Conservation (phyloP, 2,797 vertebrate species). For the Amblyraja radiata region DNA sequence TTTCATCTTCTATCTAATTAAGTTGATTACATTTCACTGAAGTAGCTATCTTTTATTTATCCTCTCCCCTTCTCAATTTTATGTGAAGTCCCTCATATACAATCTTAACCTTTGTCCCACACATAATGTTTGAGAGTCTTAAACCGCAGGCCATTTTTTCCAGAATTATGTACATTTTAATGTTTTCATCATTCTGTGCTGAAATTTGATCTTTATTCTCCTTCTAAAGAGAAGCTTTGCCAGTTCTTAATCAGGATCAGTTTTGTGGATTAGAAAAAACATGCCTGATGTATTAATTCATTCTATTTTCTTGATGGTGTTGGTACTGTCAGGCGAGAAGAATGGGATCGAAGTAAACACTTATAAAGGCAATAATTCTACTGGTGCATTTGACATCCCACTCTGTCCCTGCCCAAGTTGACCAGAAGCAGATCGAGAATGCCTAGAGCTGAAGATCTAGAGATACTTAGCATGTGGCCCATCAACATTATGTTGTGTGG, state of each 20-base stretch:
- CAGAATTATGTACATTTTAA: background rate
- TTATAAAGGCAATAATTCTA: no score
- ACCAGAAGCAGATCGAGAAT: no score
- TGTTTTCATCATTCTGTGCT: background rate
- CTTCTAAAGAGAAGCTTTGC: background rate
- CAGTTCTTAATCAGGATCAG: no score
- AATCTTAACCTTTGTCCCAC: no score
- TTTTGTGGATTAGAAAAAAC: background rate
- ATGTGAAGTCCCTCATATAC: no score
- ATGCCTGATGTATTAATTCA: background rate
- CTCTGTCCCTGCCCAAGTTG: no score
- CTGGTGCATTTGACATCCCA: no score
- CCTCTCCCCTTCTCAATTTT: background rate
- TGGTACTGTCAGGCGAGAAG: background rate
- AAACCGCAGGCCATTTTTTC: background rate
- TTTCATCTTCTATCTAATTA: background rate
- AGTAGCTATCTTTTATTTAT: background rate
- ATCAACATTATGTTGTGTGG: no score
- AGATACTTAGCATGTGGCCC: no score
- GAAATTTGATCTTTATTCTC: background rate
- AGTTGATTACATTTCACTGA: background rate
- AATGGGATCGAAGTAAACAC: background rate
- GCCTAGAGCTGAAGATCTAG: no score
- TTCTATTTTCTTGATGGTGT: background rate
- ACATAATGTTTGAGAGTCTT: background rate